These are phyloP conservation scores for Myripristis jacobus DNA, from an alignment of 2,797 vertebrate genomes.

Conservation along the genomic window DNA sequence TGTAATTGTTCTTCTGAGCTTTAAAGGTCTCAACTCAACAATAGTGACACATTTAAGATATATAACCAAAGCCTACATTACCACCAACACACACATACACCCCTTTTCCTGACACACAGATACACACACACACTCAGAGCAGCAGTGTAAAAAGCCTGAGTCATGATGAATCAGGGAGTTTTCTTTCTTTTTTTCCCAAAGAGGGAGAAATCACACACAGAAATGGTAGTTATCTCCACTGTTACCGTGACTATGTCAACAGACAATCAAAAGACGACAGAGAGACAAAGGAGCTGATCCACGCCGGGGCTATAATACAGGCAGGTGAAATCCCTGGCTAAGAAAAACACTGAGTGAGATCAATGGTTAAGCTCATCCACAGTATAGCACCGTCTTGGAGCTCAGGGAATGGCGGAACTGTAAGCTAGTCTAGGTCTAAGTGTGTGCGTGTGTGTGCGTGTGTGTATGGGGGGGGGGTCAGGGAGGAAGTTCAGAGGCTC, in stretches of 20 bases:
- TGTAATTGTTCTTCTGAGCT: neutral
- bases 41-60: slow-evolving; percentile 51
- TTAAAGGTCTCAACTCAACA: too few relatives aligned
- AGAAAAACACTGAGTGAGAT: slow-evolving; percentile 14
- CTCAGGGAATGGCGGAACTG: neutral
- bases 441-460: too few relatives aligned
- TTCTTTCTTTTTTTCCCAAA: slow-evolving; percentile 4
- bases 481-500: slow-evolving; percentile 23
- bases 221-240: slow-evolving; percentile 25
- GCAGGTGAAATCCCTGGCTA: slow-evolving; percentile 15
- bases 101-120: neutral
- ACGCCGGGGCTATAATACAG: neutral
- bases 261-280: slow-evolving; percentile 11
- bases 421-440: slow-evolving; percentile 5
- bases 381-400: neutral
- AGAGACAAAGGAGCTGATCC: slow-evolving; percentile 9
- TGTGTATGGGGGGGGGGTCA: neutral
- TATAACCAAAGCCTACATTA: slow-evolving; percentile 50
- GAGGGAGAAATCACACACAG: slow-evolving; percentile 44
- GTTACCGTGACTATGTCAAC: slow-evolving; percentile 37
- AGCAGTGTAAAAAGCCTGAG: slow-evolving; percentile 66
- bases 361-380: neutral
- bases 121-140: slow-evolving; percentile 12
- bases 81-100: slow-evolving; percentile 20
- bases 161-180: slow-evolving; percentile 69